phyloP scores from a whole-genome alignment of 2,797 vertebrate genomes.

The Takifugu rubripes region DNA sequence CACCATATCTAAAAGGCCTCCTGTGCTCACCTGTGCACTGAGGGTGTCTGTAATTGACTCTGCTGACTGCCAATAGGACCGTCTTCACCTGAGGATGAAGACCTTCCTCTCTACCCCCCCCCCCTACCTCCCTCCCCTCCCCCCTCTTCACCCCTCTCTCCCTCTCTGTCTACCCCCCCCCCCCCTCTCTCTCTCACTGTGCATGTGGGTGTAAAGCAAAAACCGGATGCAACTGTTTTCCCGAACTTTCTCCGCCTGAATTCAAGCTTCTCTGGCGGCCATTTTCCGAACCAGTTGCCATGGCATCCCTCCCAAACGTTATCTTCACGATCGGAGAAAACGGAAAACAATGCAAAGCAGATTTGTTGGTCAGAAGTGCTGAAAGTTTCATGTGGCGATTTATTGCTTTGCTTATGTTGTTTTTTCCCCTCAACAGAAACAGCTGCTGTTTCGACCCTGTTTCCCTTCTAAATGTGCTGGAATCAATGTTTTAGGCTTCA shows the following conservation, averaged over 20 bases:
- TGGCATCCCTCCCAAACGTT: no score
- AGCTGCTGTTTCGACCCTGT: slow-evolving; percentile 29
- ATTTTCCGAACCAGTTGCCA: no score
- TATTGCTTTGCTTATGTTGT: slow-evolving; percentile 2
- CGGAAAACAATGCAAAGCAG: slow-evolving; percentile 22
- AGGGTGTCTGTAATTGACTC: slow-evolving; percentile 45
- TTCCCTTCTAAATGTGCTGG: slow-evolving; percentile 17
- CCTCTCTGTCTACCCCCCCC: no score
- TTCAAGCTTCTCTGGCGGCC: no score
- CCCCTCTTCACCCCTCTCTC: no score
- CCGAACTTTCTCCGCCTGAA: no score
- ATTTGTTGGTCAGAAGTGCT: slow-evolving; percentile 22
- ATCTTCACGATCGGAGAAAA: no score
- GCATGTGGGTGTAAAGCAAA: no score
- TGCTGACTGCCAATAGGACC: slow-evolving; percentile 23
- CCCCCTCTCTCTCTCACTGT: no score
- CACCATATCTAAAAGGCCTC: background rate
- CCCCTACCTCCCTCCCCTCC: no score
- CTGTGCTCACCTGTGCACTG: slow-evolving; percentile 4
- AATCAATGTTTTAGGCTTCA: slow-evolving; percentile 25
- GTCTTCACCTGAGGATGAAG: slow-evolving; percentile 34
- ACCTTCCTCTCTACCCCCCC: slow-evolving; percentile 1
- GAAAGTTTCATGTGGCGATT: slow-evolving; percentile 24
- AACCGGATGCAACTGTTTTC: no score
- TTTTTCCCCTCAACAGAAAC: slow-evolving; percentile 7